phyloP scores from a whole-genome alignment of 2,113 vertebrate species.

The Eleginops maclovinus region DNA sequence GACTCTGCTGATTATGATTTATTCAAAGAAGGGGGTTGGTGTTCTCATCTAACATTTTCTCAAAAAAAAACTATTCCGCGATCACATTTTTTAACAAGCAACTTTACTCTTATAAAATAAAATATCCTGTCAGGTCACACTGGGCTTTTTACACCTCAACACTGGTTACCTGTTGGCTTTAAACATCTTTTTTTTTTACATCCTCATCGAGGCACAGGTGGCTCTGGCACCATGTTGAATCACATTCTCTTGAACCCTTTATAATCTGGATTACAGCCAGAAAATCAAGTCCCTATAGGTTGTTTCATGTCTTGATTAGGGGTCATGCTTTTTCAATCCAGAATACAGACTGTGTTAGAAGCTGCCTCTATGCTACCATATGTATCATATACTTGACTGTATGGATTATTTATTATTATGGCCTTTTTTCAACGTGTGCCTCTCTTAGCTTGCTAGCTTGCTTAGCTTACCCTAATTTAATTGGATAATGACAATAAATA shows the following conservation, averaged over 20 bases:
- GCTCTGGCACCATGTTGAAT: constrained; percentile 15
- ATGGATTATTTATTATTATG: not conserved
- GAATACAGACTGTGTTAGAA: constrained; percentile 2
- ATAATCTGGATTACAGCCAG: constrained; percentile 37
- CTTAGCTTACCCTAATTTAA: not conserved
- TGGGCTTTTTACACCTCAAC: not conserved
- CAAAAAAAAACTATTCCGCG: constrained; percentile 14
- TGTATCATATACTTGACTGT: not conserved
- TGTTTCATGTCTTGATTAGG: constrained; percentile 17
- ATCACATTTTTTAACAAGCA: too few relatives aligned
- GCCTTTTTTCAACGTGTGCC: not conserved
- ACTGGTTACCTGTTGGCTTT: constrained; percentile 29
- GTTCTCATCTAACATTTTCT: constrained; percentile 42
- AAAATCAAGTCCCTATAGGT: not conserved
- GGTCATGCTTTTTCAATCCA: not conserved
- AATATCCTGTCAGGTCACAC: too few relatives aligned
- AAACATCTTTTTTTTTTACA: not conserved
- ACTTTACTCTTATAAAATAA: too few relatives aligned
- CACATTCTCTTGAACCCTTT: constrained; percentile 32
- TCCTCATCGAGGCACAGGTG: constrained; percentile 34
- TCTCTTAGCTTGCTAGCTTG: not conserved
- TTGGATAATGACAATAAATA: not conserved
- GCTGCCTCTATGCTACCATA: not conserved
- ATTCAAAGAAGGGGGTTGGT: constrained; percentile 28
- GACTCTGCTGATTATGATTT: constrained; percentile 42